These are phyloP conservation scores for Uropsilus gracilis DNA, from an alignment of 2,113 vertebrate species.

Conservation along the genomic window DNA sequence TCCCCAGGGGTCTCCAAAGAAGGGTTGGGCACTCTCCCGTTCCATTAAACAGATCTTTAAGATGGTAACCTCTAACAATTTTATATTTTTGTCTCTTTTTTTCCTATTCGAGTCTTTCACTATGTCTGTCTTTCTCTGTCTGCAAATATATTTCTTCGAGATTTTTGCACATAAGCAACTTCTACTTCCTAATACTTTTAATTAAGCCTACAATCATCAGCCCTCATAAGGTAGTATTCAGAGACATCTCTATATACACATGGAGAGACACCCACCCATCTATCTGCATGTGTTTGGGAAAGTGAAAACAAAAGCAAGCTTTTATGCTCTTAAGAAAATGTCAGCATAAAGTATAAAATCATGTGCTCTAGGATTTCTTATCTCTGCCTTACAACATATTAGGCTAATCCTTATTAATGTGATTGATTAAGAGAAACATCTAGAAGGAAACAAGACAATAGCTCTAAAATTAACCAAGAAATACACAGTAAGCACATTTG, in stretches of 20 bases:
- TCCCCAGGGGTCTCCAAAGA: neutral
- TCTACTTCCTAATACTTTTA: neutral
- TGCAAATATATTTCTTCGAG: neutral
- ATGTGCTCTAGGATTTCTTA: neutral
- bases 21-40: neutral
- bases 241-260: neutral
- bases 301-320: conserved; percentile 2
- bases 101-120: neutral
- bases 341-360: neutral
- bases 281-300: neutral
- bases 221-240: neutral
- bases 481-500: neutral
- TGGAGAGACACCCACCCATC: neutral
- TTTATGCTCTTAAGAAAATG: neutral
- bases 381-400: neutral
- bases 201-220: neutral
- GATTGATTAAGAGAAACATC: neutral
- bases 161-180: neutral
- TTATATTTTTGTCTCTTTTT: neutral
- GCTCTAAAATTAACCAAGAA: neutral
- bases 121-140: neutral
- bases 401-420: neutral
- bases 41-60: neutral
- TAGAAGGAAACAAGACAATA: neutral
- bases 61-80: neutral